Conservation (phyloP, 2,113 vertebrate genomes). For the Tautogolabrus adspersus region DNA sequence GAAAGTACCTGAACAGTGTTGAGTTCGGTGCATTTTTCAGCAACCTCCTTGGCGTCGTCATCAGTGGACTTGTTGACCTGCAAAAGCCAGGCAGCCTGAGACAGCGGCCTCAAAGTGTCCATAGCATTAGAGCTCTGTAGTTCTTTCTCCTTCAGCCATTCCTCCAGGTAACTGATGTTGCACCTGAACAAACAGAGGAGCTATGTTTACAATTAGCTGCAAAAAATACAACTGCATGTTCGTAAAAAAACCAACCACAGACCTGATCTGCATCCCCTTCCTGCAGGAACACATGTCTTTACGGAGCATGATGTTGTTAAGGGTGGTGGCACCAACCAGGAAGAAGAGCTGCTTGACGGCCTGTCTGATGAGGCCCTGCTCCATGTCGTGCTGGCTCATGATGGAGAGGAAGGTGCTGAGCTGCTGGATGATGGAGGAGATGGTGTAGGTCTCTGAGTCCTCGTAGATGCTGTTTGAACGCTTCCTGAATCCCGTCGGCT, state of each 20-base stretch:
- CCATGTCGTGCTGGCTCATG: conserved; percentile 93
- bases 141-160: conserved; percentile 97
- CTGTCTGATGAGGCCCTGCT: conserved; percentile 89
- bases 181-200: conserved; percentile 82
- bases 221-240: neutral
- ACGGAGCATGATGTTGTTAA: conserved; percentile 96
- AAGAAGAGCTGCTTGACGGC: conserved; percentile 92
- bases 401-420: conserved; percentile 90
- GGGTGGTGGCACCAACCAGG: conserved; percentile 87
- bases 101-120: conserved; percentile 91
- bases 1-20: conserved; percentile 90
- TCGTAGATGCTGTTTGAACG: conserved; percentile 91
- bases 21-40: conserved; percentile 88
- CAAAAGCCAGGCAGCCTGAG: conserved; percentile 95
- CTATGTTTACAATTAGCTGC: neutral
- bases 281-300: conserved; percentile 99
- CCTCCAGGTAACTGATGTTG: conserved; percentile 98
- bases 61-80: conserved; percentile 97
- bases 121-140: conserved; percentile 88
- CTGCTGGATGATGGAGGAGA: conserved; percentile 92
- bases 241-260: conserved; percentile 17
- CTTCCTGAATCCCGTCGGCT: conserved; percentile 95
- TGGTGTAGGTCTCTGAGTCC: conserved; percentile 88
- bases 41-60: conserved; percentile 92
- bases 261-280: conserved; percentile 99